A percentile compares a stretch with the other conserved stretches of the same genome.
These are phyloP conservation scores for Graphium colonna DNA, from an alignment of 2,888 invertebrate species.

Conservation along the genomic window DNA sequence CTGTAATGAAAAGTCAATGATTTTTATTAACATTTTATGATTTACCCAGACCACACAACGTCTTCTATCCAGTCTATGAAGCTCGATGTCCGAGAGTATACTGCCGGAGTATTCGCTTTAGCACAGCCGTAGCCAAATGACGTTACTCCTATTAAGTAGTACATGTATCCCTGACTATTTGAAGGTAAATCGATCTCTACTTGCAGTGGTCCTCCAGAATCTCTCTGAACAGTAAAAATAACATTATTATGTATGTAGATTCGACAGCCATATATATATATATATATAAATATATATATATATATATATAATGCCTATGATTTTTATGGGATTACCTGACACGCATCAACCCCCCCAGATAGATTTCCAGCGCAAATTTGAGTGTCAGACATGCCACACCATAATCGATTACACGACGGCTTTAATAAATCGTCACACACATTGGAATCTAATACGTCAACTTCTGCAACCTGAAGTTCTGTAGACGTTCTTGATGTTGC, in stretches of 20 bases:
- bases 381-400: slow-evolving; percentile 31
- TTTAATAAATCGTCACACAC: slow-evolving; percentile 30
- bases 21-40: background rate
- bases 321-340: slow-evolving; percentile 34
- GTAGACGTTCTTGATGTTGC: slow-evolving; percentile 22
- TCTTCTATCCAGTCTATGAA: slow-evolving; percentile 63
- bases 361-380: slow-evolving; percentile 37
- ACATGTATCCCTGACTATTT: slow-evolving; percentile 37
- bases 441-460: slow-evolving; percentile 32
- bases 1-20: no score
- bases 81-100: slow-evolving; percentile 61
- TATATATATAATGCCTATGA: no score
- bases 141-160: slow-evolving; percentile 55
- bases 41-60: slow-evolving; percentile 44
- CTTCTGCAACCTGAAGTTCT: slow-evolving; percentile 34
- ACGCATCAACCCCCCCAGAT: slow-evolving; percentile 34
- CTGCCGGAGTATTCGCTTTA: slow-evolving; percentile 45
- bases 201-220: slow-evolving; percentile 86
- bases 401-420: slow-evolving; percentile 30
- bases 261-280: no score
- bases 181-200: slow-evolving; percentile 43
- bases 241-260: background rate
- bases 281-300: no score
- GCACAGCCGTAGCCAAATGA: slow-evolving; percentile 59
- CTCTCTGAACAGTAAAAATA: slow-evolving; percentile 71